Evolutionary conservation across 2,888 invertebrate genomes (phyloP).

Genomic region (Abscondita cerata): DNA sequence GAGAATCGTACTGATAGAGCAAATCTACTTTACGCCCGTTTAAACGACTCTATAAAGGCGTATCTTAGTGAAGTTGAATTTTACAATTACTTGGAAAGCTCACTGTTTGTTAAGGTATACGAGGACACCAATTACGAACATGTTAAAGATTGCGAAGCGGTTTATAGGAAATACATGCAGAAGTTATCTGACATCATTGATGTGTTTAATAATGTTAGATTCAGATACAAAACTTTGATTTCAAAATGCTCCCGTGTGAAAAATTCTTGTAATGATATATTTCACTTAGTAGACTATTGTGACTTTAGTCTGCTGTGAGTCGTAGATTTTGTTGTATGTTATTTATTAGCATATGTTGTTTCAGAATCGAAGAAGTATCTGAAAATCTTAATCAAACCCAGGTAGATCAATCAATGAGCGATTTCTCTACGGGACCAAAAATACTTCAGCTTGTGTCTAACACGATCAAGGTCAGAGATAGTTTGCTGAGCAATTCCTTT

Average conservation of each 20-base stretch:
- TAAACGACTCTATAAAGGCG: background rate
- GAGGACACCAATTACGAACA: constrained; percentile 10
- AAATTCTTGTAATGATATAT: background rate
- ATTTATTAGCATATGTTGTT: background rate
- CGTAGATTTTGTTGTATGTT: no score
- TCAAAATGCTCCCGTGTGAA: background rate
- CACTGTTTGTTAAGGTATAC: constrained; percentile 13
- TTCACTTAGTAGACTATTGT: background rate
- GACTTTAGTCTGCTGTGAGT: background rate
- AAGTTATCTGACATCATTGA: constrained; percentile 6
- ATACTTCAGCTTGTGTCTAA: background rate
- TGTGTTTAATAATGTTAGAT: background rate
- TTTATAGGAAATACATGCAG: constrained; percentile 1
- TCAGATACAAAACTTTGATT: background rate
- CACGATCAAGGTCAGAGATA: background rate
- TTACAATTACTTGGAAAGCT: constrained; percentile 18
- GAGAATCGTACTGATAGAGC: background rate
- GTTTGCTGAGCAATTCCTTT: background rate
- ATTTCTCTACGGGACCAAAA: background rate
- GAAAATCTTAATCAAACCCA: background rate
- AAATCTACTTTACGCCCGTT: background rate
- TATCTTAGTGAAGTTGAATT: constrained; percentile 18
- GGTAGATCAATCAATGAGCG: background rate
- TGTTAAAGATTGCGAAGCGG: background rate
- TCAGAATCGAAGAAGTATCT: background rate